phyloP scores from a whole-genome alignment of 2,113 vertebrate species.

The Albula goreensis region DNA sequence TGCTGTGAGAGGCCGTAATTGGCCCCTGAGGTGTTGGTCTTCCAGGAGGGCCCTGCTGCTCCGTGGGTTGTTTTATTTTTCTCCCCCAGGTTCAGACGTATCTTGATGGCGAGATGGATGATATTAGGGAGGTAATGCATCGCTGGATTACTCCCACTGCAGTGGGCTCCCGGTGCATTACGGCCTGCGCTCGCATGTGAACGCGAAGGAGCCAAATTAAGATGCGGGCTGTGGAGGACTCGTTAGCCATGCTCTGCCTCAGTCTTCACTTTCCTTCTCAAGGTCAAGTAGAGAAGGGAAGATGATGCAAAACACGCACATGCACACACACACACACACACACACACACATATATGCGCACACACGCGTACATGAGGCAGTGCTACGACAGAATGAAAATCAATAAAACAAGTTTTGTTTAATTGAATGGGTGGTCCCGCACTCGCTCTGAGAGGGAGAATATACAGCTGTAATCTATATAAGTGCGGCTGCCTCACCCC shows the following conservation, averaged over 20 bases:
- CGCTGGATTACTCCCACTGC: neutral
- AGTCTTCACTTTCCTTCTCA: conserved; percentile 22
- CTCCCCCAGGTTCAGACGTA: neutral
- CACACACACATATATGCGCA: neutral
- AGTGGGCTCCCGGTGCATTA: neutral
- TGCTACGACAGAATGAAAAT: conserved; percentile 47
- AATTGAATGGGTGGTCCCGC: conserved; percentile 58
- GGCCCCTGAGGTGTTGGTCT: too few species aligned
- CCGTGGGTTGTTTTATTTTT: neutral
- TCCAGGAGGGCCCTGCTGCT: neutral
- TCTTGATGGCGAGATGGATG: neutral
- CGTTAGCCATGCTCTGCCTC: neutral
- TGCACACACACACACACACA: conserved; percentile 2
- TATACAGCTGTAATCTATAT: conserved; percentile 67
- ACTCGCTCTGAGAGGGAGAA: conserved; percentile 36
- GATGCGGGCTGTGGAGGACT: neutral
- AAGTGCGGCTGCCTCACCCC: conserved; percentile 68
- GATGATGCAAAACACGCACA: neutral
- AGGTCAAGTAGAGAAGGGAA: conserved; percentile 12
- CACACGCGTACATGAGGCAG: conserved; percentile 27
- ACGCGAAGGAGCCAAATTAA: neutral
- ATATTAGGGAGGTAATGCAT: neutral
- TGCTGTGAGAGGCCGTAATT: neutral
- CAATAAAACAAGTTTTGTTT: conserved; percentile 62
- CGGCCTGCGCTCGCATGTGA: neutral